These are phyloP conservation scores for Latrodectus geometricus DNA, from an alignment of 1,140 invertebrate genomes.

Conservation along the genomic window DNA sequence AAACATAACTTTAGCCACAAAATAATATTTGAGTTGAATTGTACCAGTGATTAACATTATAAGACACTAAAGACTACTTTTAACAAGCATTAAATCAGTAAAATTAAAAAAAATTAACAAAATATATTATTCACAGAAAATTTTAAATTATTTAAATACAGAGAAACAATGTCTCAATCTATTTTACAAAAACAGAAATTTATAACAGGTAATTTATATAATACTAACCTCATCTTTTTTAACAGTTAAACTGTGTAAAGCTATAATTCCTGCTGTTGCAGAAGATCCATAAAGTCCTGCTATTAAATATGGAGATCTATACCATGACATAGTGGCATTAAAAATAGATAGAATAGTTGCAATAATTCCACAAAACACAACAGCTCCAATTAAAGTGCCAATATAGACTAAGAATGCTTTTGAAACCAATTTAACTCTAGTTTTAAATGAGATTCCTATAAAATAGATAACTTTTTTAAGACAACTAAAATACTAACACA, in stretches of 20 bases:
- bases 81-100: no score
- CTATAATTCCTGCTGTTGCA: slow-evolving; percentile 70
- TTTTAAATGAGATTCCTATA: slow-evolving; percentile 26
- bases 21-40: no score
- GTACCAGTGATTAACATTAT: no score
- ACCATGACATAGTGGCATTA: slow-evolving; percentile 78
- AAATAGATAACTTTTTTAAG: slow-evolving; percentile 1
- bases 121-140: no score
- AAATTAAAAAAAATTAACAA: no score
- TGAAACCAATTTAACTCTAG: slow-evolving; percentile 36
- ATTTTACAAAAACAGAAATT: no score
- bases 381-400: slow-evolving; percentile 64
- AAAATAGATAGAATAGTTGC: slow-evolving; percentile 65
- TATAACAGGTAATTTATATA: no score
- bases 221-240: slow-evolving; percentile 67
- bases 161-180: no score
- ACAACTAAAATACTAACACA: no score
- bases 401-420: slow-evolving; percentile 44
- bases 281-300: slow-evolving; percentile 76
- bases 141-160: no score
- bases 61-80: no score
- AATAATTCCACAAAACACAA: slow-evolving; percentile 64
- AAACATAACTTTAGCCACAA: no score
- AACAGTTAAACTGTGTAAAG: slow-evolving; percentile 64
- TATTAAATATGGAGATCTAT: slow-evolving; percentile 75